Evolutionary conservation across 2,888 invertebrate genomes (phyloP).

Genomic region (Ephialtes manifestator): DNA sequence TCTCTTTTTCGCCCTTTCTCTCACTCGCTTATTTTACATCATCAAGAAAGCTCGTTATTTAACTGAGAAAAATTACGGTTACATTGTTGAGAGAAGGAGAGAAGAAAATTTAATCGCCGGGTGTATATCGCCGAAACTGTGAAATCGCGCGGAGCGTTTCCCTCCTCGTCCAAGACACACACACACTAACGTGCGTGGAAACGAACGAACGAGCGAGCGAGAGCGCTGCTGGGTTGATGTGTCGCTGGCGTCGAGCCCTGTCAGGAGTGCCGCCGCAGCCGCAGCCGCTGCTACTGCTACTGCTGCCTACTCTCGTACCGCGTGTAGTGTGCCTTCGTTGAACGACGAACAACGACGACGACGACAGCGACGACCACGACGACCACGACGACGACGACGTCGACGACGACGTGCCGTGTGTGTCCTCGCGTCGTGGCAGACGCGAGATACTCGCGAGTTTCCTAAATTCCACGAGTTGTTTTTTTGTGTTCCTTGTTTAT

Average conservation of each 20-base stretch:
- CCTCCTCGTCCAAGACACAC: not conserved
- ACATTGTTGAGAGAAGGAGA: not conserved
- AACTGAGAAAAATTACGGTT: too few relatives aligned
- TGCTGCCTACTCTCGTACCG: conserved; percentile 68
- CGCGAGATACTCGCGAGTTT: conserved; percentile 22
- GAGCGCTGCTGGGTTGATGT: conserved; percentile 64
- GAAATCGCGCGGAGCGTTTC: not conserved
- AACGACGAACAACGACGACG: conserved; percentile 25
- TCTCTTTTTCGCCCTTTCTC: not conserved
- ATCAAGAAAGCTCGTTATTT: not conserved
- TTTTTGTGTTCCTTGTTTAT: not conserved
- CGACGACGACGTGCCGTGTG: conserved; percentile 36
- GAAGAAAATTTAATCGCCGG: not conserved
- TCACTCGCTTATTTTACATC: not conserved
- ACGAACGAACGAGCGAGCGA: conserved; percentile 16
- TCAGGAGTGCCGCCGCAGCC: conserved; percentile 77
- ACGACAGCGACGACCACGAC: conserved; percentile 20
- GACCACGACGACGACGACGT: conserved; percentile 19
- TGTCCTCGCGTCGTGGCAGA: conserved; percentile 42
- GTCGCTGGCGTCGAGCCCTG: conserved; percentile 80
- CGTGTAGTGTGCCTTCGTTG: conserved; percentile 61
- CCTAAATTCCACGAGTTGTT: not conserved
- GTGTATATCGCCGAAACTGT: not conserved
- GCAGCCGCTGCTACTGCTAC: conserved; percentile 73
- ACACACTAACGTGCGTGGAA: conserved; percentile 39